Evolutionary conservation across 2,888 invertebrate genomes (phyloP).

Genomic region (Sinotaia quadrata): DNA sequence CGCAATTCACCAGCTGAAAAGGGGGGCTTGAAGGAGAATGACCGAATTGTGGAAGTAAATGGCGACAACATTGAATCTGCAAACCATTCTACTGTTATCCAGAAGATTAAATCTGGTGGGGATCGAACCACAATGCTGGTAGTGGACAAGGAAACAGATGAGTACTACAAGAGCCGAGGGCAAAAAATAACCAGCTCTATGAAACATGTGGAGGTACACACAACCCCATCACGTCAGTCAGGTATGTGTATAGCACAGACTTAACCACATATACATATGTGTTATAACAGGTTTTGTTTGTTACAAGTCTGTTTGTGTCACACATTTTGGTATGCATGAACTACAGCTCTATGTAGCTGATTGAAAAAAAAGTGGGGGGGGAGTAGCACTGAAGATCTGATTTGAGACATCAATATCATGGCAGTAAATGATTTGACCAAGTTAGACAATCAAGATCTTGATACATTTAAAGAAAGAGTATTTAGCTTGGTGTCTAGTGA

Average conservation of each 20-base stretch:
- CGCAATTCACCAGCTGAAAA: constrained; percentile 72
- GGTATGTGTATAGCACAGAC: too few species aligned
- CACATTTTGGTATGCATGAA: background rate
- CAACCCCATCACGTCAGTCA: constrained; percentile 9
- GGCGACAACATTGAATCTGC: constrained; percentile 90
- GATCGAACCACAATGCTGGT: constrained; percentile 92
- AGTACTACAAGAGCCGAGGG: constrained; percentile 79
- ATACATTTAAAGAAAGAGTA: too few species aligned
- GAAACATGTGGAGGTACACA: constrained; percentile 40
- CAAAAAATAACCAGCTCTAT: constrained; percentile 48
- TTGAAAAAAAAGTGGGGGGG: too few species aligned
- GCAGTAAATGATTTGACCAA: too few species aligned
- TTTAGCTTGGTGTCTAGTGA: too few species aligned
- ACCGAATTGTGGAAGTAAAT: constrained; percentile 85
- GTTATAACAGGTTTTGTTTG: too few species aligned
- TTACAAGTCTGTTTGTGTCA: too few species aligned
- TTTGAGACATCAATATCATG: too few species aligned
- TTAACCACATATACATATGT: too few species aligned
- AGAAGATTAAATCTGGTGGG: constrained; percentile 87
- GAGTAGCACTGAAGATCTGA: too few species aligned
- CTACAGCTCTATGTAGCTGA: constrained; percentile 17
- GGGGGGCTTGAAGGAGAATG: constrained; percentile 85
- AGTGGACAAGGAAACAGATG: constrained; percentile 82
- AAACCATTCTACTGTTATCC: constrained; percentile 91
- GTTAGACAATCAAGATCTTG: too few species aligned